These are phyloP conservation scores for Pterocles burchelli DNA, from an alignment of 2,113 vertebrate genomes.

Conservation along the genomic window DNA sequence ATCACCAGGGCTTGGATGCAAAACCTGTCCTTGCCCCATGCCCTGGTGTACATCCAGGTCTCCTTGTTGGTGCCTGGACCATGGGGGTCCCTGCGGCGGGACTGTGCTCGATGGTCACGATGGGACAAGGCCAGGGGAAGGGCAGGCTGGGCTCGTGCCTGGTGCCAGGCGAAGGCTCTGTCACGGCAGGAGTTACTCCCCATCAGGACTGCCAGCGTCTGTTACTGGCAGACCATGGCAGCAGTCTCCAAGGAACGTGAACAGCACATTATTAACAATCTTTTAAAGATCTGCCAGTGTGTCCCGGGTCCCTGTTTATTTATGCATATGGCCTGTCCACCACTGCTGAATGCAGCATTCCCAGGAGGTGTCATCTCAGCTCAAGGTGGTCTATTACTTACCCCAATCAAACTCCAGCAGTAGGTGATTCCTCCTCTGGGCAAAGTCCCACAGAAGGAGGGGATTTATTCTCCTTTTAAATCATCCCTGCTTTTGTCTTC, in stretches of 20 bases:
- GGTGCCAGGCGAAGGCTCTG: neutral
- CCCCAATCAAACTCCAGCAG: neutral
- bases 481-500: neutral
- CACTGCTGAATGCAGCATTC: neutral
- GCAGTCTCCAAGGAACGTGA: neutral
- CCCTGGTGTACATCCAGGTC: neutral
- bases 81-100: accelerated
- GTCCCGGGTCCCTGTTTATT: neutral
- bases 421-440: neutral
- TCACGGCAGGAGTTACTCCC: neutral
- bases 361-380: neutral
- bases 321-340: neutral
- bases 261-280: slow-evolving; percentile 37
- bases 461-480: neutral
- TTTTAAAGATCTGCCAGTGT: slow-evolving; percentile 50
- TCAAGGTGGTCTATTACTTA: neutral
- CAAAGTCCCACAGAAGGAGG: neutral
- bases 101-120: neutral
- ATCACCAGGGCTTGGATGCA: neutral
- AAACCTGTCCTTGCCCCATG: neutral
- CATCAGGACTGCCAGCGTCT: neutral
- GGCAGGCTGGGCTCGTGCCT: neutral
- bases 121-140: neutral
- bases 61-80: neutral
- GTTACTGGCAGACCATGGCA: slow-evolving; percentile 33